A percentile compares a stretch with the other conserved stretches of the same genome.
These are phyloP conservation scores for Poecile atricapillus DNA, from an alignment of 2,113 vertebrate species.

Conservation along the genomic window DNA sequence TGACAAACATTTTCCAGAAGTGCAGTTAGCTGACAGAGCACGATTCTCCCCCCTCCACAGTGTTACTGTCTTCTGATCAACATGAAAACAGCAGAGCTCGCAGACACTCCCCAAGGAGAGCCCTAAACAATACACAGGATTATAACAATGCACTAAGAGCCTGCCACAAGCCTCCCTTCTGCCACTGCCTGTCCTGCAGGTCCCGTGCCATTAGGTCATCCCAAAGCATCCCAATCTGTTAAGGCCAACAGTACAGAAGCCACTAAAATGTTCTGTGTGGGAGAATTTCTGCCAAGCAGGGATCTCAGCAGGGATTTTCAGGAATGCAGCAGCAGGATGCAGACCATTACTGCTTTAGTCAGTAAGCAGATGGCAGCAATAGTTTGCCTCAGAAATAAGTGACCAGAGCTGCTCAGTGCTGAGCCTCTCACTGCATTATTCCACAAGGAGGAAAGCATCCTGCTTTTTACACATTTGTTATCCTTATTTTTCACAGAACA, in stretches of 20 bases:
- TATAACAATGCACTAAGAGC: fast-evolving
- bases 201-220: background rate
- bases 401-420: background rate
- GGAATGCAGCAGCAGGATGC: background rate
- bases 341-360: background rate
- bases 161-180: background rate
- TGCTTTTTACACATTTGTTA: background rate
- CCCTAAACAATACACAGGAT: background rate
- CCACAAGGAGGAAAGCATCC: background rate
- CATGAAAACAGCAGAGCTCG: background rate
- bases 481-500: slow-evolving; percentile 1
- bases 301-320: background rate
- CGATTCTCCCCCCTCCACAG: background rate
- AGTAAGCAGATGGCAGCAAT: background rate
- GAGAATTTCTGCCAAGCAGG: background rate
- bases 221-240: background rate
- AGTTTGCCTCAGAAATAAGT: background rate
- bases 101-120: background rate
- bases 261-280: background rate
- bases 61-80: background rate
- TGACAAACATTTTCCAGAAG: background rate
- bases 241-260: fast-evolving
- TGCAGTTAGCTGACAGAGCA: background rate
- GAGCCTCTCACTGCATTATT: background rate
- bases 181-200: background rate